phyloP scores from a whole-genome alignment of 2,888 invertebrate species.

The Polietes domitor region DNA sequence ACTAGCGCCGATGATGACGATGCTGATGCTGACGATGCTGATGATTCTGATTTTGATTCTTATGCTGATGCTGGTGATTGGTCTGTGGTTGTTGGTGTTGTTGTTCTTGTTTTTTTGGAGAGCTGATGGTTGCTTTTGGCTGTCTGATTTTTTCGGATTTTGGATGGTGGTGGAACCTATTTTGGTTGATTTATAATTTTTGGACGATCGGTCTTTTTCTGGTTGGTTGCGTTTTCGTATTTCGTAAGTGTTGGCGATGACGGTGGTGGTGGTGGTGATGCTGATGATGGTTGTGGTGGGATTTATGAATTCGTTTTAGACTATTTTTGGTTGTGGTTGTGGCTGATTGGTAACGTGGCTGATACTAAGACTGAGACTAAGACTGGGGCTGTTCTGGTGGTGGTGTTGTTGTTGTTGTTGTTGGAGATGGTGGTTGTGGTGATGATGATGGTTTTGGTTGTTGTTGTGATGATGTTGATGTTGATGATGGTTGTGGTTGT shows the following conservation, averaged over 20 bases:
- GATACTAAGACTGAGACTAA: not conserved
- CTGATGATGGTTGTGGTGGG: no score
- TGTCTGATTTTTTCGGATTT: constrained; percentile 11
- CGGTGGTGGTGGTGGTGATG: constrained; percentile 58
- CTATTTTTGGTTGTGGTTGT: not conserved
- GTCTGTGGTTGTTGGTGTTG: not conserved
- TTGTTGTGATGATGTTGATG: constrained; percentile 69
- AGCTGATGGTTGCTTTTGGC: no score
- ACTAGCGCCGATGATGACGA: constrained; percentile 30
- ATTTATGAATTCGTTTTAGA: constrained; percentile 5
- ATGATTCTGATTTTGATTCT: not conserved
- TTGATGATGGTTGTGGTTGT: constrained; percentile 71
- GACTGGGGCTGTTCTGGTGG: not conserved
- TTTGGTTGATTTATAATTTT: constrained; percentile 36
- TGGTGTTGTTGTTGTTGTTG: constrained; percentile 19
- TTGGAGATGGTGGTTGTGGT: not conserved
- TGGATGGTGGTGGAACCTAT: constrained; percentile 69
- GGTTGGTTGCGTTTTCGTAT: constrained; percentile 30
- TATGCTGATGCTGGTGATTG: not conserved
- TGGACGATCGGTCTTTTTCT: constrained; percentile 48
- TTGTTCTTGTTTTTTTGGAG: constrained; percentile 24
- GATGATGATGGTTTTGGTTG: constrained; percentile 71
- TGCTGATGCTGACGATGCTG: constrained; percentile 16
- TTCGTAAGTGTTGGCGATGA: constrained; percentile 56
- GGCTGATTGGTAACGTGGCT: constrained; percentile 1